Conservation (phyloP, 2,797 vertebrate genomes). For the Eleutherodactylus coqui region DNA sequence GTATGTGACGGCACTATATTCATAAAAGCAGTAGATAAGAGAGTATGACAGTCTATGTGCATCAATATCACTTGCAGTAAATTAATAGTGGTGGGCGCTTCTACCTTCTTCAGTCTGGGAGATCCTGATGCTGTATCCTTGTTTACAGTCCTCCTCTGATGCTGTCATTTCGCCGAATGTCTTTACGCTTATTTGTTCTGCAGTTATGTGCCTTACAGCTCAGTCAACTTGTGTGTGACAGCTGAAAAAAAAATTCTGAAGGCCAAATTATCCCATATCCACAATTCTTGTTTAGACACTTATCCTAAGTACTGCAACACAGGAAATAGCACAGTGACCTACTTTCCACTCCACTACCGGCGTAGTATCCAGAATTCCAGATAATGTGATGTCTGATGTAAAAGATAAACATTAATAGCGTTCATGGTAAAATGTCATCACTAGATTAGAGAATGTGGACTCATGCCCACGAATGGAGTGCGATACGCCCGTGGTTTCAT, state of each 20-base stretch:
- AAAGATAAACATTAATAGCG: conserved; percentile 50
- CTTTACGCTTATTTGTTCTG: conserved; percentile 44
- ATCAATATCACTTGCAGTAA: background rate
- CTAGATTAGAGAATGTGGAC: background rate
- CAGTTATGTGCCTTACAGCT: conserved; percentile 52
- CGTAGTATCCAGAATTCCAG: conserved; percentile 36
- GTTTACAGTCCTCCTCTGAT: conserved; percentile 19
- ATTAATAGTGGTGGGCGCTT: background rate
- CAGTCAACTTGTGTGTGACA: conserved; percentile 48
- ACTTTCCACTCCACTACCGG: conserved; percentile 39
- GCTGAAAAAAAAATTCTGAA: conserved; percentile 42
- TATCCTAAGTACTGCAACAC: conserved; percentile 54
- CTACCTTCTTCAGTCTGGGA: conserved; percentile 1
- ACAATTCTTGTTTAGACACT: conserved; percentile 55
- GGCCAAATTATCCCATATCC: conserved; percentile 56
- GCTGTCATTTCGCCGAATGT: conserved; percentile 15
- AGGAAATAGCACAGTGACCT: conserved; percentile 58
- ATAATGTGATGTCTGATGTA: conserved; percentile 39
- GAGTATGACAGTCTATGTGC: background rate
- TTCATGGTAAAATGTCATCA: conserved; percentile 18
- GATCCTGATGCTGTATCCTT: background rate
- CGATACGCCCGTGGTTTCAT: too few relatives aligned
- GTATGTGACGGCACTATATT: background rate
- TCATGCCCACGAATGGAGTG: too few relatives aligned
- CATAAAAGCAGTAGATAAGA: background rate